Evolutionary conservation across 2,797 vertebrate species (phyloP), one percentile per base, ranked within the genome.

Genomic region (Eleutherodactylus coqui): DNA sequence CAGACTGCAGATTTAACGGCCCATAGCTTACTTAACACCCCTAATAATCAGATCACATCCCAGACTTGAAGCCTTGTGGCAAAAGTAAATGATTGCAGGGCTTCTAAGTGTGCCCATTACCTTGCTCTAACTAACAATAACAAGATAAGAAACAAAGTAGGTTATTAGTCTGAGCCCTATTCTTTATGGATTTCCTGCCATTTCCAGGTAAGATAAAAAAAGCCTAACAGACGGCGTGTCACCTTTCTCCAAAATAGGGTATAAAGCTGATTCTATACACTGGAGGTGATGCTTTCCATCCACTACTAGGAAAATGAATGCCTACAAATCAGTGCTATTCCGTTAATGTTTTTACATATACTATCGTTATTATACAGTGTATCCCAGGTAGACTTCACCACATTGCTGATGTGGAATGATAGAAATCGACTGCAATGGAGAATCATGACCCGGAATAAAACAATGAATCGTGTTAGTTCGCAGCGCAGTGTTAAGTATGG

Each of bases 81-180:
- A 82, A 87, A 83, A 83, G 81, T 87, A 83, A 87, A 87, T 87
- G 80, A 87, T 87, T 72, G 80, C 85, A 79, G 49, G 80, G 75
- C 82, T 83, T 87, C 75, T 83, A 87, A 83, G 81, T 78, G 85
- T 82, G 80, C 79, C 85, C 85, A 87, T 87, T 83, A 87, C 36
- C 75, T 78, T 87, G 85, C 80, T 83, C 80, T 87, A 87, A 87
- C 85, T 83, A 87, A 87, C 80, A 87, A 83, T 87, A 87, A 87
- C 85, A 87, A 87, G 85, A 82, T 87, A 87, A 87, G 85, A 87
- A 87, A 83, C 85, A 87, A 83, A 87, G 85, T 87, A 87, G 85
- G 85, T 87, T 87, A 87, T 87, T 87, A 87, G 81, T 87, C 75
- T 83, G 29, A 83, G 85, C 38, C 79, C 85, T 83, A 83, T 87